Evolutionary conservation across 2,888 invertebrate species (phyloP), one percentile per base, ranked within the genome.

Genomic region (Cremastobaeus sp.): DNA sequence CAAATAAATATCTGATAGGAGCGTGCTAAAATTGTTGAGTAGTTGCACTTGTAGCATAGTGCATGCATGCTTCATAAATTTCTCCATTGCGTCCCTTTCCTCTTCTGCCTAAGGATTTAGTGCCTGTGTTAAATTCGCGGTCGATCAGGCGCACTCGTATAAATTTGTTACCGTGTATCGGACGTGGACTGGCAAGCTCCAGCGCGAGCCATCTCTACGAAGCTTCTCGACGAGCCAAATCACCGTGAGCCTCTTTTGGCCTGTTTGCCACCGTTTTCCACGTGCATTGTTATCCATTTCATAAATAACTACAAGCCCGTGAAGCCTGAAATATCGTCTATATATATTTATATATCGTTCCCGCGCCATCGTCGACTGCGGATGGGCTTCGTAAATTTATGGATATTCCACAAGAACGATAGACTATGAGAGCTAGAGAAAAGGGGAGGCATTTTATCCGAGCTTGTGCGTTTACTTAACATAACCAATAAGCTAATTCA

Each of bases 141-240:
- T 77, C 83, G 78, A 85, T 85, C 85, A 84, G 78, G 77, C 77
- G 77, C 81, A 82, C 83, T 83, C 82, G 82, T 84, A 84, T 85
- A 84, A 85, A 85, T 85, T 85, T 84, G 84, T 84, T 81, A 83
- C 81, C 78, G 78, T 79, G 79, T 82, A 83, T 83, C 83, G 82
- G 79, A 82, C 80, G 80, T 77, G 80, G 78, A 77, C 77, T 77
- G 77, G 74, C 73, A 52, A 66, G 59, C 70, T 75, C 52, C 21
- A 60, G 28, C 18, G 52, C 69, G 54, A 45, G 28, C 50, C 41
- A 76, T 72, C 55, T 65, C 73, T 55, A 57, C 43, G 52, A 59
- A 54, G 64, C 65, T 70, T 74, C 64, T 59, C 65, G 52, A 60
- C 57, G 54, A 52, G 41, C 55, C 70, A 70, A 70, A 70, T 64